Conservation (phyloP, 2,888 invertebrate genomes). For the Drosophila ezoana region DNA sequence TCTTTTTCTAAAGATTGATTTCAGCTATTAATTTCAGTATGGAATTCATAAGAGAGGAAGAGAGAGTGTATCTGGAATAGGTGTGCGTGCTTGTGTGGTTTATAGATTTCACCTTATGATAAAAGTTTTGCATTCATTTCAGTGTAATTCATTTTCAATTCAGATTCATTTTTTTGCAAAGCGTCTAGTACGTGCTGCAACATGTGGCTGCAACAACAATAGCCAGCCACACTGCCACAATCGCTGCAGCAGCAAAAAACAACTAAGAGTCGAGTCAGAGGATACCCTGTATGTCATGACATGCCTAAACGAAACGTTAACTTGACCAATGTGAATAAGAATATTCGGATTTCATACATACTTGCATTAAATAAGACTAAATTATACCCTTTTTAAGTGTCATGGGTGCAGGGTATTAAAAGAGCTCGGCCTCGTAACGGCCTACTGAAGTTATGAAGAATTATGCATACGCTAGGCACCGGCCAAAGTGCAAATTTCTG, state of each 20-base stretch:
- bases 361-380: background rate
- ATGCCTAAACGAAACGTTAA: background rate
- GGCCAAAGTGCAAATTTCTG: conserved; percentile 71
- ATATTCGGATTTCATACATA: no score
- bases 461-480: conserved; percentile 71
- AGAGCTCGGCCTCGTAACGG: conserved; percentile 33
- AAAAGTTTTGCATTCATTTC: conserved; percentile 70
- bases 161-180: conserved; percentile 50
- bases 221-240: conserved; percentile 30
- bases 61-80: background rate
- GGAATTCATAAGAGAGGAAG: background rate
- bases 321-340: no score
- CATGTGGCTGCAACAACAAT: conserved; percentile 53
- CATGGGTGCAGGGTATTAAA: conserved; percentile 11
- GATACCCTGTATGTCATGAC: conserved; percentile 15
- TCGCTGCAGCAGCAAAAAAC: conserved; percentile 5
- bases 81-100: conserved; percentile 47
- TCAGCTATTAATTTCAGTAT: background rate
- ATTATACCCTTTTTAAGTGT: background rate
- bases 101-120: conserved; percentile 76
- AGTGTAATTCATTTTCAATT: conserved; percentile 72
- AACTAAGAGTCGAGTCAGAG: background rate
- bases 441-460: conserved; percentile 69
- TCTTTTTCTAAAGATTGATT: conserved; percentile 11
- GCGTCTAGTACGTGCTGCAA: conserved; percentile 63